These are phyloP conservation scores for Myodes glareolus DNA, from an alignment of 2,113 vertebrate genomes.

Conservation along the genomic window DNA sequence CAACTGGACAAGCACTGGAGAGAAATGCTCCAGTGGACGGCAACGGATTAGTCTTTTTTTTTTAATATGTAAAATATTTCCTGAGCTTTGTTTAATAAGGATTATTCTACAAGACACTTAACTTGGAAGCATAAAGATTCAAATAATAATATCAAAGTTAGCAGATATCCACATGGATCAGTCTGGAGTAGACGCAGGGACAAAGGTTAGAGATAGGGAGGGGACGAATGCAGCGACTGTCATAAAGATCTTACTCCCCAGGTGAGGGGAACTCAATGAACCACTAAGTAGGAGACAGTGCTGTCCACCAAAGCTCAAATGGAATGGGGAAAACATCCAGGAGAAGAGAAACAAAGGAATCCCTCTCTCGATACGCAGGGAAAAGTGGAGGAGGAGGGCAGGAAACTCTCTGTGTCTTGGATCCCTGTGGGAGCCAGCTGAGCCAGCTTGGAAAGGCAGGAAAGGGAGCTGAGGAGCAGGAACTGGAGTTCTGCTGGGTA, in stretches of 20 bases:
- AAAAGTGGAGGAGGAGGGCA: neutral
- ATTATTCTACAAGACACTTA: too few species aligned
- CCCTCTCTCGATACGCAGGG: neutral
- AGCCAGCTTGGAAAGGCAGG: neutral
- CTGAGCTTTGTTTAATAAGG: too few species aligned
- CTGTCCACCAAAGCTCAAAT: rapidly evolving
- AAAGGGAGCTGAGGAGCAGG: neutral
- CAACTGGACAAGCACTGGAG: neutral
- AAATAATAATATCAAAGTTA: too few species aligned
- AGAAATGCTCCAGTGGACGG: rapidly evolving
- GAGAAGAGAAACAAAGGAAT: neutral
- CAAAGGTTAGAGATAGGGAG: neutral
- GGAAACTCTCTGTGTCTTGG: neutral
- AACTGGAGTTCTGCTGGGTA: neutral
- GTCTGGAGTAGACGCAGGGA: neutral
- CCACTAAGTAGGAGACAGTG: neutral
- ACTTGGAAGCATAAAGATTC: too few species aligned
- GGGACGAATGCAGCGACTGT: rapidly evolving
- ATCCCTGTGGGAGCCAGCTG: neutral
- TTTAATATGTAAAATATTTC: too few species aligned
- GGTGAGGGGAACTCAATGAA: too few species aligned
- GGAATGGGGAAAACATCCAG: neutral
- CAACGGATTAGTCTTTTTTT: rapidly evolving
- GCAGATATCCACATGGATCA: neutral
- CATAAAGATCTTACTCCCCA: too few species aligned